Percentiles rank a stretch among this genome's conserved stretches.
Evolutionary conservation across 92 coral and sea anemone genomes (phyloP).

Genomic region (Zoanthus solanderi): DNA sequence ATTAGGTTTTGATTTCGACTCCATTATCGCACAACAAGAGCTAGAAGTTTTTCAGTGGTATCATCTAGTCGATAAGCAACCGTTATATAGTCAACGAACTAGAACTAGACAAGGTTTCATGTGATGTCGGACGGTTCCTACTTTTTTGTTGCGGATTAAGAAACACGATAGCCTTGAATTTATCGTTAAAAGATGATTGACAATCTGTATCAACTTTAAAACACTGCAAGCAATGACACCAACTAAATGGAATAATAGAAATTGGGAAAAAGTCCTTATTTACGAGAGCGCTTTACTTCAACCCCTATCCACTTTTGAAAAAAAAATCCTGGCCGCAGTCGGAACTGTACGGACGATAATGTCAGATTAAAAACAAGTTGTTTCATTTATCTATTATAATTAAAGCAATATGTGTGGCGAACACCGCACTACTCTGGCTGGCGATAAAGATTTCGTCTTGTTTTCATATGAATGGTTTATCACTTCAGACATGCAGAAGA

Average conservation of each 20-base stretch:
- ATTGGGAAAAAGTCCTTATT: conserved; percentile 19
- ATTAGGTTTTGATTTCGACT: too few species aligned
- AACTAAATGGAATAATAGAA: background rate
- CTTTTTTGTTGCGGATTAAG: too few species aligned
- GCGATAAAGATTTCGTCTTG: conserved; percentile 50
- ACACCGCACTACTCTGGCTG: background rate
- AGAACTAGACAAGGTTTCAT: too few species aligned
- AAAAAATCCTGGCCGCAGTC: conserved; percentile 3
- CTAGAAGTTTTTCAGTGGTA: too few species aligned
- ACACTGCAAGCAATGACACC: conserved; percentile 19
- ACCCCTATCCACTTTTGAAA: background rate
- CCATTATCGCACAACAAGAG: too few species aligned
- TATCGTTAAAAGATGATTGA: too few species aligned
- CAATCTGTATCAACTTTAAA: too few species aligned
- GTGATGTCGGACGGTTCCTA: too few species aligned
- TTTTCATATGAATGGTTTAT: conserved; percentile 46
- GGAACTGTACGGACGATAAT: background rate
- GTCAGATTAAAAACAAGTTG: background rate
- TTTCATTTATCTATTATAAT: conserved; percentile 34
- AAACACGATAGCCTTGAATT: too few species aligned
- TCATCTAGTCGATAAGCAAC: too few species aligned
- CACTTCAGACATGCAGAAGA: conserved; percentile 46
- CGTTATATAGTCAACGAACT: too few species aligned
- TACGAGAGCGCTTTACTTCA: conserved; percentile 6
- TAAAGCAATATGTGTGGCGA: conserved; percentile 34